These are phyloP conservation scores for Ochotona curzoniae DNA, from an alignment of 2,113 vertebrate genomes.

Conservation along the genomic window DNA sequence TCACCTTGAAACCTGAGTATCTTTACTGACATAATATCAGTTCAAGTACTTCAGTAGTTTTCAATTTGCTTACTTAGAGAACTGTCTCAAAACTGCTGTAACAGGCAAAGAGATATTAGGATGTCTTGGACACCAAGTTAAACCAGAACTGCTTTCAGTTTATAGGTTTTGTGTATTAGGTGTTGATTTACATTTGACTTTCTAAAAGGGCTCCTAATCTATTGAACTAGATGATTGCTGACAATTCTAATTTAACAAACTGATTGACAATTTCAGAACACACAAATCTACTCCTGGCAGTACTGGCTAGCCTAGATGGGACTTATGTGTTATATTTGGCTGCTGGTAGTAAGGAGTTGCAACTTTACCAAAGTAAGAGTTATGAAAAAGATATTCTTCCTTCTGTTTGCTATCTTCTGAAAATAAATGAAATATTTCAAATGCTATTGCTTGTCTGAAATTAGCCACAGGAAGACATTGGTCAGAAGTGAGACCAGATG, in stretches of 20 bases:
- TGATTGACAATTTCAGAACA: neutral
- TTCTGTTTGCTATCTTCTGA: constrained; percentile 1
- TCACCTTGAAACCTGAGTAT: neutral
- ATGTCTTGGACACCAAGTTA: neutral
- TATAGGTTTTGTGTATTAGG: neutral
- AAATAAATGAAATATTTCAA: constrained; percentile 14
- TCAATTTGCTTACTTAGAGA: neutral
- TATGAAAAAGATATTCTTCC: neutral
- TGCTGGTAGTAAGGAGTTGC: neutral
- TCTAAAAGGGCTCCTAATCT: neutral
- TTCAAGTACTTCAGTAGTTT: neutral
- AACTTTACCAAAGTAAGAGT: neutral
- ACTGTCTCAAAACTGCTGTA: neutral
- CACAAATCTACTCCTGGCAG: neutral
- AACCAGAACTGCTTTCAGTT: neutral
- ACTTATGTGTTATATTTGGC: neutral
- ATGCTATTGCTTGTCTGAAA: neutral
- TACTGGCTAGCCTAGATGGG: neutral
- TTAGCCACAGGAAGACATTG: neutral
- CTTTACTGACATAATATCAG: neutral
- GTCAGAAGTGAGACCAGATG: constrained; percentile 22
- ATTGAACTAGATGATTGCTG: neutral
- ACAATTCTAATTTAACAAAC: neutral
- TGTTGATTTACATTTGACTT: neutral
- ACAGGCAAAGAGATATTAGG: neutral